Percentiles rank a stretch among this genome's conserved stretches.
Conservation (phyloP, 1,140 invertebrate species). For the Cryptotermes secundus region DNA sequence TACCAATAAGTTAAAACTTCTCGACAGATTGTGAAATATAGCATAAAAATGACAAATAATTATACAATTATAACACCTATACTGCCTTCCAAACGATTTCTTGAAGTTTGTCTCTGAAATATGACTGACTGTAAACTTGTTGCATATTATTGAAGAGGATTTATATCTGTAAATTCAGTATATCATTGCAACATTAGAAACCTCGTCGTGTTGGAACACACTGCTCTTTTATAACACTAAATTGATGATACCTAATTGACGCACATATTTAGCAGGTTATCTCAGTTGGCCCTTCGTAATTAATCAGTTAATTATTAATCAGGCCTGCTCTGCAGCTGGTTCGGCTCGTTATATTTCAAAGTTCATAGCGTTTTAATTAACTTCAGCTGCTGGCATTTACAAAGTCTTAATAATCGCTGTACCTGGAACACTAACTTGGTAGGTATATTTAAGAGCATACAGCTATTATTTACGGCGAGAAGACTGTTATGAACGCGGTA, state of each 20-base stretch:
- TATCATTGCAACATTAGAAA: neutral
- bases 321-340: neutral
- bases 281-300: neutral
- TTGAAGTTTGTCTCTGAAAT: no score
- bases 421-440: neutral
- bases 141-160: no score
- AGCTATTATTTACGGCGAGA: neutral
- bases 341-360: neutral
- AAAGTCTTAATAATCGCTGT: neutral
- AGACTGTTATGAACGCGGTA: neutral
- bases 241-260: neutral
- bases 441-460: neutral
- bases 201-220: neutral
- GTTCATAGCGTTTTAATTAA: neutral
- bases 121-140: no score
- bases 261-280: neutral
- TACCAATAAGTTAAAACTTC: no score
- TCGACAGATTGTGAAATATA: no score
- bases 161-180: neutral
- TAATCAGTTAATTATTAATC: neutral
- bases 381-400: neutral
- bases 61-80: no score
- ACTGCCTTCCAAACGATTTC: no score
- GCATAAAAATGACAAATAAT: no score
- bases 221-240: neutral